A percentile compares a stretch with the other conserved stretches of the same genome.
phyloP scores from a whole-genome alignment of 2,113 vertebrate genomes.

The Callaeas wilsoni region DNA sequence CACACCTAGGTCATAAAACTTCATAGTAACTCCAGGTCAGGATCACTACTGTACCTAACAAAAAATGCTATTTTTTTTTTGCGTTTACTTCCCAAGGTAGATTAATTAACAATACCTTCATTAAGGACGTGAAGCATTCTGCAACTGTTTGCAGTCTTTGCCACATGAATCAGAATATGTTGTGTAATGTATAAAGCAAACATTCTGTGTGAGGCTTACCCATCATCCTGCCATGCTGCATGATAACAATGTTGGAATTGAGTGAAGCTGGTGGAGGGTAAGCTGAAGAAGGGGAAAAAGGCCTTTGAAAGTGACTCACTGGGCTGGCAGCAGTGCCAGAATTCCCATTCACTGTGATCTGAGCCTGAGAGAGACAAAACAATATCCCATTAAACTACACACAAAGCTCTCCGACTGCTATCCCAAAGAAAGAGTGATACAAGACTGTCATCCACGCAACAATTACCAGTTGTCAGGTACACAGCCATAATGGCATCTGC shows the following conservation, averaged over 20 bases:
- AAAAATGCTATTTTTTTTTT: background rate
- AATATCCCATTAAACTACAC: constrained; percentile 43
- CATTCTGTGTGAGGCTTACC: constrained; percentile 74
- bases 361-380: constrained; percentile 78
- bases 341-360: constrained; percentile 90
- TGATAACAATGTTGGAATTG: constrained; percentile 75
- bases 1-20: background rate
- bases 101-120: background rate
- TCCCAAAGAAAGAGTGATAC: background rate
- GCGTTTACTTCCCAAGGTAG: background rate
- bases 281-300: constrained; percentile 85
- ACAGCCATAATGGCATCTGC: background rate
- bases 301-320: constrained; percentile 83
- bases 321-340: constrained; percentile 75
- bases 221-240: constrained; percentile 83
- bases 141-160: background rate
- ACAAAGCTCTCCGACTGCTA: background rate
- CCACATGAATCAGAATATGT: background rate
- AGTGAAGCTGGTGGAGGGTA: constrained; percentile 83
- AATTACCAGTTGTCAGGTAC: background rate
- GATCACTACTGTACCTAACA: background rate
- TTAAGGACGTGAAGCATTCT: background rate
- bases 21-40: background rate
- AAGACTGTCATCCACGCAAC: background rate
- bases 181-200: constrained; percentile 6